A percentile compares a stretch with the other conserved stretches of the same genome.
phyloP scores from a whole-genome alignment of 1,140 invertebrate species.

The Venturia canescens region DNA sequence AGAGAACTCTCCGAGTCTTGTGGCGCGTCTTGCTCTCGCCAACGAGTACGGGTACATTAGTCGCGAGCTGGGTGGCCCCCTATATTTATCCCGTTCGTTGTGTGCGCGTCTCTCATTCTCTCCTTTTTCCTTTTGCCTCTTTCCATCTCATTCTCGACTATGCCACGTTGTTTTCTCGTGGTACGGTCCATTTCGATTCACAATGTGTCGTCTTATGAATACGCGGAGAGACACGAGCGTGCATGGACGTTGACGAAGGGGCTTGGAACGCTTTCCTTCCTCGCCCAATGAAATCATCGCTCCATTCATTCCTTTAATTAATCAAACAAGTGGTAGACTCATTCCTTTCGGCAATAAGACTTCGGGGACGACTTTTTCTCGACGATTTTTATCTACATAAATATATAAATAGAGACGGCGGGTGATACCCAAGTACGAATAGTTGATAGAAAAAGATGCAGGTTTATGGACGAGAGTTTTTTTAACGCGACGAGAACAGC shows the following conservation, averaged over 20 bases:
- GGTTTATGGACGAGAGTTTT: slow-evolving; percentile 43
- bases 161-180: slow-evolving; percentile 4
- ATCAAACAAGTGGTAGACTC: slow-evolving; percentile 2
- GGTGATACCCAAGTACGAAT: not conserved
- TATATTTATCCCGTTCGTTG: slow-evolving; percentile 67
- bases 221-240: not conserved
- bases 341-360: too few relatives aligned
- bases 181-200: slow-evolving; percentile 21
- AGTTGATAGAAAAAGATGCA: not conserved
- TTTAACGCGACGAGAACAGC: slow-evolving; percentile 55
- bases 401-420: too few relatives aligned
- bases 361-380: not conserved
- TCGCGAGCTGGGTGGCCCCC: slow-evolving; percentile 69
- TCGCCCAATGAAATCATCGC: not conserved
- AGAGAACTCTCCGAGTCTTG: slow-evolving; percentile 41
- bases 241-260: not conserved
- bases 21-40: slow-evolving; percentile 32
- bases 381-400: not conserved
- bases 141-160: not conserved
- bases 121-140: slow-evolving; percentile 1
- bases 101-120: slow-evolving; percentile 16
- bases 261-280: not conserved
- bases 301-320: slow-evolving; percentile 4
- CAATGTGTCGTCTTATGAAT: not conserved
- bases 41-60: slow-evolving; percentile 64